phyloP scores from a whole-genome alignment of 2,888 invertebrate species.

The Megaustenia siamemsis region DNA sequence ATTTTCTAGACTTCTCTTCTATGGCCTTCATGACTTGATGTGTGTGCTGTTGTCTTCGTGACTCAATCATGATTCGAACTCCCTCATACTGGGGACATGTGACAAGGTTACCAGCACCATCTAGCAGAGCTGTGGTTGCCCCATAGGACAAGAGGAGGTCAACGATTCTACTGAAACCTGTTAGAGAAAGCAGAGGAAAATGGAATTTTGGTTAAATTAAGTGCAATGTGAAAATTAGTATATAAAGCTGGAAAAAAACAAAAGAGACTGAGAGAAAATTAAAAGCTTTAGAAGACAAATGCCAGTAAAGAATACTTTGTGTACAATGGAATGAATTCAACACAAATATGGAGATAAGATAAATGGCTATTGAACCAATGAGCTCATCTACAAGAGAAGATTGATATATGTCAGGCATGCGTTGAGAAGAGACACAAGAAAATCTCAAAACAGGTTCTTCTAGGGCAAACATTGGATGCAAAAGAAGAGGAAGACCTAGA shows the following conservation, averaged over 20 bases:
- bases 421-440: too few species aligned
- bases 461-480: background rate
- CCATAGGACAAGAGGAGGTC: conserved; percentile 68
- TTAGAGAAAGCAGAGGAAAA: background rate
- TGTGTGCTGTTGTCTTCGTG: conserved; percentile 68
- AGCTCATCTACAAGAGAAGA: too few species aligned
- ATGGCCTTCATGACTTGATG: conserved; percentile 66
- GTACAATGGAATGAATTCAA: too few species aligned
- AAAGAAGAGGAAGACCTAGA: background rate
- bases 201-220: background rate
- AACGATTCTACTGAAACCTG: conserved; percentile 73
- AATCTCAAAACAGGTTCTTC: too few species aligned
- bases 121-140: conserved; percentile 72
- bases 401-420: too few species aligned
- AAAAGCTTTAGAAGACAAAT: too few species aligned
- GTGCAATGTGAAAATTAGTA: background rate
- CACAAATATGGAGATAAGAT: too few species aligned
- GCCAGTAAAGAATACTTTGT: too few species aligned
- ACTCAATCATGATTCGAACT: conserved; percentile 71
- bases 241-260: background rate
- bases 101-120: conserved; percentile 67
- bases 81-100: conserved; percentile 73
- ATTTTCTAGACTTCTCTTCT: conserved; percentile 64
- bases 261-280: too few species aligned
- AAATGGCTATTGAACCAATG: too few species aligned